A percentile compares a stretch with the other conserved stretches of the same genome.
Evolutionary conservation across 2,113 vertebrate genomes (phyloP).

Genomic region (Cavia porcellus): DNA sequence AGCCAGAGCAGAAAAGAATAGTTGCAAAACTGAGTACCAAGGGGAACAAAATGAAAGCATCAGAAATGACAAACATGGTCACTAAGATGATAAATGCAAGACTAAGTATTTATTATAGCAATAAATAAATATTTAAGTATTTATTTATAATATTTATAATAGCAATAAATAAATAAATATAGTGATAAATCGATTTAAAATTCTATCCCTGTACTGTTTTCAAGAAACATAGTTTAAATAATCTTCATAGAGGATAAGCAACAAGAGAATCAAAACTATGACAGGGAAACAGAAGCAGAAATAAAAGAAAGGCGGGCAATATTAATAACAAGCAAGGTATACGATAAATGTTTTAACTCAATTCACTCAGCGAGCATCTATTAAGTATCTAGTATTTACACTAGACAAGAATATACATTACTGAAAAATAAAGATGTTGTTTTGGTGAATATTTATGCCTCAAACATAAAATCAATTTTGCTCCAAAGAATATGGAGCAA

Average conservation of each 20-base stretch:
- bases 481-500: conserved; percentile 29
- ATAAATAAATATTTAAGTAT: background rate
- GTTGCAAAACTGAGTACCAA: background rate
- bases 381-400: conserved; percentile 38
- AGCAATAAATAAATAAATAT: background rate
- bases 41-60: background rate
- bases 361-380: conserved; percentile 11
- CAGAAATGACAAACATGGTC: background rate
- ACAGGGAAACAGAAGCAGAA: conserved; percentile 20
- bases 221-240: conserved; percentile 35
- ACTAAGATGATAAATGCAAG: background rate
- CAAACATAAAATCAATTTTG: conserved; percentile 43
- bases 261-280: background rate
- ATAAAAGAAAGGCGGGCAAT: background rate
- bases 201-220: conserved; percentile 18
- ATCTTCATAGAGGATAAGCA: conserved; percentile 18
- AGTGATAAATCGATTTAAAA: background rate
- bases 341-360: conserved; percentile 61
- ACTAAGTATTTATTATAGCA: conserved; percentile 5
- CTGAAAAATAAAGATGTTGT: conserved; percentile 64
- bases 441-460: conserved; percentile 41
- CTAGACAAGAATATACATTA: background rate
- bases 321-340: conserved; percentile 35
- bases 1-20: background rate
- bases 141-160: background rate